Conservation (phyloP, 2,113 vertebrate genomes). For the Phalacrocorax carbo region DNA sequence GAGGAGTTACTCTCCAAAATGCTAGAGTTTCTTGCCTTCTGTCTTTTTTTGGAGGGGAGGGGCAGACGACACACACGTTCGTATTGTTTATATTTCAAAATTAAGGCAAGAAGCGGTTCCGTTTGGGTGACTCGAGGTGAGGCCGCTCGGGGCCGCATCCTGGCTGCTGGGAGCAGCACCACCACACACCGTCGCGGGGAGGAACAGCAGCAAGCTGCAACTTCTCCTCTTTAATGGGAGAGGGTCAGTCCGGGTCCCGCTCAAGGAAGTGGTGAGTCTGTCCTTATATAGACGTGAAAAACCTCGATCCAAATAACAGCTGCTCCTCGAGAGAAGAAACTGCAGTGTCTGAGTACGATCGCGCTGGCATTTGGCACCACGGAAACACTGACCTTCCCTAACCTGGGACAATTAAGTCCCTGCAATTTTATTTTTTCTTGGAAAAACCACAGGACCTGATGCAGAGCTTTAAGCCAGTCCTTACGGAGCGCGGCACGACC, state of each 20-base stretch:
- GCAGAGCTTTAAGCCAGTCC: neutral
- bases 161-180: neutral
- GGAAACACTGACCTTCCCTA: neutral
- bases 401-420: neutral
- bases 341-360: rapidly evolving
- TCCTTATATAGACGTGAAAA: neutral
- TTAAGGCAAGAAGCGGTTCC: neutral
- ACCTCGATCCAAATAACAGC: neutral
- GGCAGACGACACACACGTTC: neutral
- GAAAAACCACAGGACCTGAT: neutral
- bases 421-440: neutral
- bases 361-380: neutral
- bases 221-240: neutral
- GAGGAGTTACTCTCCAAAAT: neutral
- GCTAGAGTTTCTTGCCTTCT: neutral
- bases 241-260: neutral
- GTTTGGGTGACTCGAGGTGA: neutral
- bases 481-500: neutral
- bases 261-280: neutral
- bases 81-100: neutral
- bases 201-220: neutral
- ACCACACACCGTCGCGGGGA: rapidly evolving
- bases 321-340: neutral
- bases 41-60: too few relatives aligned
- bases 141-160: neutral